Evolutionary conservation across 2,888 invertebrate species (phyloP).

Genomic region (Andrena fulva): DNA sequence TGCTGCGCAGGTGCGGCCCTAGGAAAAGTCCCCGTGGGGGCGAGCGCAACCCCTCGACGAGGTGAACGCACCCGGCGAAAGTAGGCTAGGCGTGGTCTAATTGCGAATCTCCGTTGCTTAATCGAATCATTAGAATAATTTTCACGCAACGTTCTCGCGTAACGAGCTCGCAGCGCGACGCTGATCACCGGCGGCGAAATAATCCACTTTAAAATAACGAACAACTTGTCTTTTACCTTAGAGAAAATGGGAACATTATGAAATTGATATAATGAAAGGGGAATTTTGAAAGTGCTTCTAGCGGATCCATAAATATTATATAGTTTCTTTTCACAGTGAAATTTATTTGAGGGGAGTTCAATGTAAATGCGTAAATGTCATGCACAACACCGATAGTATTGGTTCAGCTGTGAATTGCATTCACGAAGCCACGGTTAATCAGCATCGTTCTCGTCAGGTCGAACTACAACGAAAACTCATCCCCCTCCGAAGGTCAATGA

Average conservation of each 20-base stretch:
- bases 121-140: slow-evolving; percentile 38
- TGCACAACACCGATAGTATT: not conserved
- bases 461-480: slow-evolving; percentile 41
- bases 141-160: not conserved
- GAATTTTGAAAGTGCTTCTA: too few species aligned
- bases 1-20: slow-evolving; percentile 74
- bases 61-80: slow-evolving; percentile 75
- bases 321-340: not conserved
- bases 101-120: slow-evolving; percentile 65
- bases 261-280: too few species aligned
- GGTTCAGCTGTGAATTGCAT: slow-evolving; percentile 10
- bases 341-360: not conserved
- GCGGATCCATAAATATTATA: too few species aligned
- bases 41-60: slow-evolving; percentile 51
- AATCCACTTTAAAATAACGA: not conserved
- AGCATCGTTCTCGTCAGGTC: slow-evolving; percentile 16
- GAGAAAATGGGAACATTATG: not conserved
- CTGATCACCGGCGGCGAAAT: not conserved
- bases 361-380: not conserved
- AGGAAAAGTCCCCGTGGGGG: slow-evolving; percentile 64
- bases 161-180: not conserved
- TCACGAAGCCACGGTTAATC: slow-evolving; percentile 6
- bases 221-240: not conserved
- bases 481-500: slow-evolving; percentile 67
- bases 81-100: slow-evolving; percentile 79